Base-by-base conservation (phyloP, 2,797 vertebrate genomes). In the Argentina silus region DNA sequence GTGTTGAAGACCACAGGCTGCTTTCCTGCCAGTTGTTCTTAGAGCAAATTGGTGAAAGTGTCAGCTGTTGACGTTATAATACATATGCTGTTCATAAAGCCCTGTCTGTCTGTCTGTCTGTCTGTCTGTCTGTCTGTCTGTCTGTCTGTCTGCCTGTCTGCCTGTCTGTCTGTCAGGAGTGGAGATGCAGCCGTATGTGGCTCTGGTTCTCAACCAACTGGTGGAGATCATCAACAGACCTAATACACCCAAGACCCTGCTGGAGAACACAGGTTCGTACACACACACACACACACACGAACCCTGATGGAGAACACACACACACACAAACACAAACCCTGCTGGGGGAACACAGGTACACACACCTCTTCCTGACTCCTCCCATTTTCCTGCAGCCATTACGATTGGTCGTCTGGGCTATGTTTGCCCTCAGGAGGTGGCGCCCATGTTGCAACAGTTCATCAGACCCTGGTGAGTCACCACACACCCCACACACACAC, bases 181-280 rank as follows among this genome's bases (percentile, higher is more conserved):
- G 7, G 97, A 97, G 87, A 98, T 98, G 96, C 97, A 98, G 86
- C 96, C 96, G 0, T 98, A 97, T 1, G 96, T 98, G 6, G 91
- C 95, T 8, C 94, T 98, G 93, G 97, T 97, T n/a, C 93, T 98
- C 64, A 96, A 93, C 73, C 94, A 95, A 81, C 91, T 98, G 57
- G 96, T 98, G 78, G 97, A 98, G 84, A 98, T 98, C 79, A 98
- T 98, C 83, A 98, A 98, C 81, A 92, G 96, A 83, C 96, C 97
- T 71, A 98, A 98, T 86, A 98, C 97, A 0, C 96, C 97, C 61
- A 98, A 98, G 86, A 98, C 97, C 0, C 92, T 98, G 17, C 90
- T 98, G 86, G 97, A 98, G 87, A 98, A 98, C 88, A 98, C 97
- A 55, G 97, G 97, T 98, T 86, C 48, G 10, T 14, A 59, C n/a